Evolutionary conservation across 2,888 invertebrate species (phyloP), one percentile per base, ranked within the genome.

Genomic region (Drosophila cognata): DNA sequence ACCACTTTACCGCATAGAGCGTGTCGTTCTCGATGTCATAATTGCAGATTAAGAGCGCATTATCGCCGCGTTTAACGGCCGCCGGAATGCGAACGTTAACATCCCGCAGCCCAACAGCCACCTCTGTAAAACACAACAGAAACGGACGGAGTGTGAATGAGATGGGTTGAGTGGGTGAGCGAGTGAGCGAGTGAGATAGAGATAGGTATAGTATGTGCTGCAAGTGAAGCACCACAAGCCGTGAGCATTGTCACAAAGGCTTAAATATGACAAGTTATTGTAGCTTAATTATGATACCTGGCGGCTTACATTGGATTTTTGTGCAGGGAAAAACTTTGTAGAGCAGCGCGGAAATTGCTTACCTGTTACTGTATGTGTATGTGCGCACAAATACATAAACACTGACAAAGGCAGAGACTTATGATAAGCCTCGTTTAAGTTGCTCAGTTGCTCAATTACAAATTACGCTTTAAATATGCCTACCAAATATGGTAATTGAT

Each of bases 1-100:
- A 97, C 97, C 97, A 97, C 94, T 97, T 97, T 74, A 97, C 96
- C n/a, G 97, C 95, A 94, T 97, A 97, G 61, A 97, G 94, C n/a
- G 95, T 95, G 53, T 95, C 96, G 31, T 95, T 95, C 92, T 97
- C 96, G 94, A 97, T 95, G 92, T 97, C 96, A 91, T 97, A 96
- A 86, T 95, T 94, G 94, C 97, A 97, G 89, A 94, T 94, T 92
- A 96, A 94, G 84, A 94, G 94, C 52, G 95, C 96, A 87, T 94
- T 94, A 74, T 95, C 94, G 62, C 96, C 96, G 72, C 95, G 94
- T 84, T 95, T 94, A 53, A 95, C 96, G 4, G 96, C 95, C 66
- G 95, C 94, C 52, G 96, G 96, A 36, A 96, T 95, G 81, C 94
- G 93, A 86, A 96, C 94, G 88, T 94, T 95, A 68, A 96, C 96